Evolutionary conservation across 2,888 invertebrate genomes (phyloP).

Genomic region (Macrosiphum euphorbiae): DNA sequence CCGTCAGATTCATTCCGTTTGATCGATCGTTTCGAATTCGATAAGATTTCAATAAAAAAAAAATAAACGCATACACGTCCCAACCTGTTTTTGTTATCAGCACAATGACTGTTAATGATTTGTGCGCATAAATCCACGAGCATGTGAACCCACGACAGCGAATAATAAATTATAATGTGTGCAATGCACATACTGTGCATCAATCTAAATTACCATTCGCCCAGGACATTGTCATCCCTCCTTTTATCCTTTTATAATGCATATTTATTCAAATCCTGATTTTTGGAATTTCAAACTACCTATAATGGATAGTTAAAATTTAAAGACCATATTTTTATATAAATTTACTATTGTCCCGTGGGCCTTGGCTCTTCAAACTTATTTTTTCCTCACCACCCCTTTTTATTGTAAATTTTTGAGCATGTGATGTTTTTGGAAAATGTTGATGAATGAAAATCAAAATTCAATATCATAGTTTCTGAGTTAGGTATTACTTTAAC

Average conservation of each 20-base stretch:
- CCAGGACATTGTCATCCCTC: background rate
- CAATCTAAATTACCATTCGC: background rate
- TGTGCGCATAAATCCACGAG: background rate
- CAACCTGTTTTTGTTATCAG: background rate
- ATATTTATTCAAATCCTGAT: background rate
- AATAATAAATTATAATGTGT: background rate
- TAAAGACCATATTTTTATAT: background rate
- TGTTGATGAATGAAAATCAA: background rate
- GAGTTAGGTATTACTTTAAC: background rate
- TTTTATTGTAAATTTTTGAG: background rate
- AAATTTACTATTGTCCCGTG: background rate
- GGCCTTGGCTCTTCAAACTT: background rate
- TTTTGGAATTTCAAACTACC: background rate
- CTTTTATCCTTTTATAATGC: background rate
- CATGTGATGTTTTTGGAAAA: background rate
- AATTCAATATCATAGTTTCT: background rate
- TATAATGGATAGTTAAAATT: background rate
- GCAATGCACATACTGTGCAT: too few relatives aligned
- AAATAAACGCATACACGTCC: background rate
- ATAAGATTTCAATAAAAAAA: background rate
- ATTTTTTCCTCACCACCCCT: background rate
- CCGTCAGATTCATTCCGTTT: background rate
- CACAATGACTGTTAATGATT: background rate
- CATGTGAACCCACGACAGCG: background rate
- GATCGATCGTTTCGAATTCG: constrained; percentile 26